phyloP scores from a whole-genome alignment of 92 coral and sea anemone genomes.

The Heteractis magnifica region DNA sequence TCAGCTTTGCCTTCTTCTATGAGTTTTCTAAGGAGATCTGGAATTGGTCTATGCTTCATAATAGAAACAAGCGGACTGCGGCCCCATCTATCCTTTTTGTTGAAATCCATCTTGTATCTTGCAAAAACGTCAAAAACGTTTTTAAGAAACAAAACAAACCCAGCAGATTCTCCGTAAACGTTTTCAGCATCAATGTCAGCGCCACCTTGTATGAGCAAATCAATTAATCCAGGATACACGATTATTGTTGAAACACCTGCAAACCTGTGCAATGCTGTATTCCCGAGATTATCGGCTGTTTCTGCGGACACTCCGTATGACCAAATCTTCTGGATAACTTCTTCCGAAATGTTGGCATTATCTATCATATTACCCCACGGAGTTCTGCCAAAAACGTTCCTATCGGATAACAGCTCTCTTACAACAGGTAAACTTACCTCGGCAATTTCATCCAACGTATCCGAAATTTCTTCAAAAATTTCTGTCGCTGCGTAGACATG shows the following conservation, averaged over 20 bases:
- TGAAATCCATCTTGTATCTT: conserved; percentile 13
- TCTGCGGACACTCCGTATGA: background rate
- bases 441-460: background rate
- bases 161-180: background rate
- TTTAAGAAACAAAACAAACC: background rate
- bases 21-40: conserved; percentile 13
- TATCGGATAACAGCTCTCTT: background rate
- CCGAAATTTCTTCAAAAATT: background rate
- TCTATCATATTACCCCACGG: background rate
- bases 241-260: background rate
- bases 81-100: conserved; percentile 19
- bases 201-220: background rate
- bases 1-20: conserved; percentile 11
- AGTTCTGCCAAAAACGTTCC: background rate
- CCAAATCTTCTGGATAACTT: background rate
- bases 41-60: conserved; percentile 34
- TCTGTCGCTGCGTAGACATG: background rate
- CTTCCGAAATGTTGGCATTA: background rate
- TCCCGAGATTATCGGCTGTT: background rate
- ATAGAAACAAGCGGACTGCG: conserved; percentile 32
- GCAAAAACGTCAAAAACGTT: background rate
- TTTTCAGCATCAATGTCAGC: background rate
- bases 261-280: background rate
- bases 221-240: background rate
- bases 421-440: background rate